Evolutionary conservation across 1,140 invertebrate species (phyloP).

Genomic region (Magallana angulata): DNA sequence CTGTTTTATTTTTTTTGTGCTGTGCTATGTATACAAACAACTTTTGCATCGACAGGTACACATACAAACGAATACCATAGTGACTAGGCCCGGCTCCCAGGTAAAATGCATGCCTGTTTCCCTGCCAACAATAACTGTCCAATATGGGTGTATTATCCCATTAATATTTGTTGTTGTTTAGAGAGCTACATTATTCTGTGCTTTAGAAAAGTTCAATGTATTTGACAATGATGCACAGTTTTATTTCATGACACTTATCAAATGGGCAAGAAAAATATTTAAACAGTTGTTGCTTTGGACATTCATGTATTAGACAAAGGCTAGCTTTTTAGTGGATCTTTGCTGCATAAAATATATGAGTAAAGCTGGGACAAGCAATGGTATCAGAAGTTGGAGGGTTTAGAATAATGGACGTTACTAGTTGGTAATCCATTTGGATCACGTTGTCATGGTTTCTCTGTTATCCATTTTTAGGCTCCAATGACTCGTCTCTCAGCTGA

Average conservation of each 20-base stretch:
- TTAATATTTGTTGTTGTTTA: slow-evolving; percentile 26
- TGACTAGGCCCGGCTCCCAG: slow-evolving; percentile 38
- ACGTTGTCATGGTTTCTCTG: neutral
- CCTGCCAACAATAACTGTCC: slow-evolving; percentile 18
- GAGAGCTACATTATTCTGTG: slow-evolving; percentile 17
- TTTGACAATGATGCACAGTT: neutral
- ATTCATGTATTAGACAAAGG: too few relatives aligned
- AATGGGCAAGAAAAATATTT: too few relatives aligned
- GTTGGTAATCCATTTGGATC: too few relatives aligned
- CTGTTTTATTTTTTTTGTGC: slow-evolving; percentile 26
- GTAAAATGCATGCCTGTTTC: slow-evolving; percentile 33
- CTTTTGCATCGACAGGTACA: slow-evolving; percentile 39
- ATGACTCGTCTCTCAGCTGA: neutral
- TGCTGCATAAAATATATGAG: too few relatives aligned
- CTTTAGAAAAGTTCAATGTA: neutral
- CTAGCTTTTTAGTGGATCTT: too few relatives aligned
- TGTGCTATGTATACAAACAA: slow-evolving; percentile 26
- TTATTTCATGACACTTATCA: neutral
- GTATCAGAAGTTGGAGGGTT: too few relatives aligned
- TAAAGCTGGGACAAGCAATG: too few relatives aligned
- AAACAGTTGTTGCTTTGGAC: too few relatives aligned
- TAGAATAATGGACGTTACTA: too few relatives aligned
- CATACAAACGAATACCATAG: slow-evolving; percentile 24
- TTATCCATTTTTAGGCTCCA: slow-evolving; percentile 26
- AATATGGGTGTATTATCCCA: slow-evolving; percentile 19